Evolutionary conservation across 1,140 invertebrate genomes (phyloP).

Genomic region (Drosophila sp.): DNA sequence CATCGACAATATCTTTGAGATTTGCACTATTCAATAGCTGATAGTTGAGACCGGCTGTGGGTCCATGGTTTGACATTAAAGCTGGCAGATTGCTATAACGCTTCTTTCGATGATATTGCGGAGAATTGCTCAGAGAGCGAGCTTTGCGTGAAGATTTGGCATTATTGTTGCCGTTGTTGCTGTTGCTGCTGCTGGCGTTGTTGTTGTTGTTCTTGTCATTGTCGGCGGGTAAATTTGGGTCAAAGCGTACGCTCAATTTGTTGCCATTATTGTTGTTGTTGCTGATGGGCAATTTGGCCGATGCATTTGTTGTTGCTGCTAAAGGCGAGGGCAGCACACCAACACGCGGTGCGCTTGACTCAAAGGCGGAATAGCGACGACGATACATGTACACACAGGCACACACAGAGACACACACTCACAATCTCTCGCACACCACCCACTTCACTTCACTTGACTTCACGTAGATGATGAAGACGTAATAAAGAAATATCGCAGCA

Average conservation of each 20-base stretch:
- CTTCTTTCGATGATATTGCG: constrained; percentile 70
- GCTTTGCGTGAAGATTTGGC: constrained; percentile 65
- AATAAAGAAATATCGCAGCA: constrained; percentile 38
- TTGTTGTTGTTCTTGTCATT: constrained; percentile 63
- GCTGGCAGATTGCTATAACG: constrained; percentile 72
- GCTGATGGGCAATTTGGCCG: constrained; percentile 43
- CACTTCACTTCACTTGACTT: constrained; percentile 3
- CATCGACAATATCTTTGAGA: constrained; percentile 65
- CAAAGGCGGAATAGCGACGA: constrained; percentile 77
- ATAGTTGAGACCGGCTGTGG: constrained; percentile 64
- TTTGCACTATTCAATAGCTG: constrained; percentile 70
- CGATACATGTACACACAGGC: constrained; percentile 66
- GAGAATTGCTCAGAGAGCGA: constrained; percentile 75
- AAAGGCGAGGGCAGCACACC: constrained; percentile 62
- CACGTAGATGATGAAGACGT: constrained; percentile 9
- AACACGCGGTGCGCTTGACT: constrained; percentile 70
- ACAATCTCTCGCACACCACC: constrained; percentile 35
- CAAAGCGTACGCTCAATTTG: constrained; percentile 73
- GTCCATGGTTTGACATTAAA: constrained; percentile 61
- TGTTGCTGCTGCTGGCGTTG: constrained; percentile 28
- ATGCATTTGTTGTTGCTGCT: constrained; percentile 29
- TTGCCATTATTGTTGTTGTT: constrained; percentile 44
- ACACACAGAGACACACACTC: constrained; percentile 22
- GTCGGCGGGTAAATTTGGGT: constrained; percentile 71
- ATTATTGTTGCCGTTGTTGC: constrained; percentile 41